A percentile compares a stretch with the other conserved stretches of the same genome.
phyloP scores from a whole-genome alignment of 2,888 invertebrate species.

The Nemurella pictetii region DNA sequence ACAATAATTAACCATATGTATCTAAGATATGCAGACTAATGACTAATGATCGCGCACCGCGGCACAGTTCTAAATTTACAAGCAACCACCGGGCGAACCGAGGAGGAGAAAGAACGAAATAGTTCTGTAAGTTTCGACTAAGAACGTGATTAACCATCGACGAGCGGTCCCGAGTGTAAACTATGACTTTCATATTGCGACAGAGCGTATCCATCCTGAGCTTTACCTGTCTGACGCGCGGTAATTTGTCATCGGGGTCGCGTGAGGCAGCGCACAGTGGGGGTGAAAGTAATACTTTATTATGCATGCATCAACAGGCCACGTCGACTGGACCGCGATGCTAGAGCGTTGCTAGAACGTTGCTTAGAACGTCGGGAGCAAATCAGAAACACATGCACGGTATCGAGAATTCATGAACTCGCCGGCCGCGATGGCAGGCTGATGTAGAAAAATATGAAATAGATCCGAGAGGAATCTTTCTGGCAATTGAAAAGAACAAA shows the following conservation, averaged over 20 bases:
- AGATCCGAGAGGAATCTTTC: conserved; percentile 21
- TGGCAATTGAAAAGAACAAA: background rate
- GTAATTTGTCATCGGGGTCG: conserved; percentile 18
- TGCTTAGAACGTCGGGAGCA: background rate
- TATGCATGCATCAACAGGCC: conserved; percentile 13
- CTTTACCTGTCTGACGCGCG: background rate
- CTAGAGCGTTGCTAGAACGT: background rate
- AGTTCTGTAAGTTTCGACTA: background rate
- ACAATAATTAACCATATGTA: conserved; percentile 12
- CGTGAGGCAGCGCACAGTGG: conserved; percentile 9
- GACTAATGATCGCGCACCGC: conserved; percentile 27
- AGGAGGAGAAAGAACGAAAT: background rate
- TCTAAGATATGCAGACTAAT: background rate
- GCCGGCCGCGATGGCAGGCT: background rate
- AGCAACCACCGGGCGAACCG: background rate
- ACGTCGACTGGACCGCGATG: background rate
- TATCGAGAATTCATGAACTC: conserved; percentile 30
- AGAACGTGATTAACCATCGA: conserved; percentile 12
- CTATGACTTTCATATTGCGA: background rate
- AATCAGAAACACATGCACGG: background rate
- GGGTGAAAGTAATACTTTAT: background rate
- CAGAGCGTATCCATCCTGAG: background rate
- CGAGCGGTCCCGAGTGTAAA: background rate
- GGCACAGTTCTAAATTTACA: conserved; percentile 22
- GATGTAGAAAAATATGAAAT: background rate